These are phyloP conservation scores for Camponotus pennsylvanicus DNA, from an alignment of 1,140 invertebrate genomes.

Conservation along the genomic window DNA sequence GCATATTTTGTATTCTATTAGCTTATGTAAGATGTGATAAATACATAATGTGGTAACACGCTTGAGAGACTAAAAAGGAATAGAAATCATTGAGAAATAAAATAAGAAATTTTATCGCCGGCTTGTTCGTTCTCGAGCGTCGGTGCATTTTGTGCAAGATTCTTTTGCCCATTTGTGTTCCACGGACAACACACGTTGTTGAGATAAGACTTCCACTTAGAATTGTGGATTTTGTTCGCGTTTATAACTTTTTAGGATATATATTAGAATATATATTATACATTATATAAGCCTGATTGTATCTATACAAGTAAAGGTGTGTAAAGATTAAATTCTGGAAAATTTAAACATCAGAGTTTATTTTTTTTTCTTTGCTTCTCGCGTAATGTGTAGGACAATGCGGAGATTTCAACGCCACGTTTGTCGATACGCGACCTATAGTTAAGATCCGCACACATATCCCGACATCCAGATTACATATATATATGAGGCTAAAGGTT, in stretches of 20 bases:
- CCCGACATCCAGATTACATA: neutral
- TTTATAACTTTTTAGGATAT: slow-evolving; percentile 1
- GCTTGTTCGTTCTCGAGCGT: neutral
- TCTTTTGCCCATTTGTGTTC: slow-evolving; percentile 48
- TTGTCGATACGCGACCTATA: neutral
- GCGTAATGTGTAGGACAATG: neutral
- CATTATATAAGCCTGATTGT: slow-evolving; percentile 8
- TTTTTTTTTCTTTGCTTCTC: slow-evolving; percentile 6
- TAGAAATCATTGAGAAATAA: neutral
- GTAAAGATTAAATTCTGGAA: slow-evolving; percentile 32
- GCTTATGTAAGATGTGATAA: slow-evolving; percentile 56
- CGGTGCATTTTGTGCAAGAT: neutral
- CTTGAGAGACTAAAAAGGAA: slow-evolving; percentile 1
- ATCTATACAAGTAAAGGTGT: slow-evolving; percentile 12
- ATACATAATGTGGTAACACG: slow-evolving; percentile 4
- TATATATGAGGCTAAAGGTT: neutral
- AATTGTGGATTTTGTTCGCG: slow-evolving; percentile 22
- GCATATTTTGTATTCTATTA: neutral
- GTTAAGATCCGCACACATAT: neutral
- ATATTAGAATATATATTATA: neutral
- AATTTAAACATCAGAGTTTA: neutral
- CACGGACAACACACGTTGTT: slow-evolving; percentile 29
- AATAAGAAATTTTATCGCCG: slow-evolving; percentile 1
- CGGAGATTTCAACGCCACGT: slow-evolving; percentile 40
- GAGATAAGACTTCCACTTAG: slow-evolving; percentile 38